These are phyloP conservation scores for Bruchidius siliquastri DNA, from an alignment of 2,888 invertebrate genomes.

Conservation along the genomic window DNA sequence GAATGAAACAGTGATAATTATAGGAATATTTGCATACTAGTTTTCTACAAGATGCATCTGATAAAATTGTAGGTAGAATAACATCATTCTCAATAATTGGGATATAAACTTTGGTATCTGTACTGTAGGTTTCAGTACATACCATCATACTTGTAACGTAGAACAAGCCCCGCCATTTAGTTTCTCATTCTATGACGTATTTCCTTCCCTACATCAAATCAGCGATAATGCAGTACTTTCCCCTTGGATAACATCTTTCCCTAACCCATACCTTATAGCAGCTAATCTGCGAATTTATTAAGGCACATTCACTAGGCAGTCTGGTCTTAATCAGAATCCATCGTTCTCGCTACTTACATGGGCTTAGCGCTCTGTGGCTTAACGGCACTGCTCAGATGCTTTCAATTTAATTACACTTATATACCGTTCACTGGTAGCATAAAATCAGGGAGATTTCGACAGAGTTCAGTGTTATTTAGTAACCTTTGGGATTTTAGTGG, in stretches of 20 bases:
- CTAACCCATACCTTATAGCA: background rate
- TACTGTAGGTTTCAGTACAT: no score
- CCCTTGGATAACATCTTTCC: background rate
- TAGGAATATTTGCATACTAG: no score
- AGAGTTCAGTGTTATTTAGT: background rate
- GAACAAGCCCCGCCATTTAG: background rate
- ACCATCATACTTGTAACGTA: background rate
- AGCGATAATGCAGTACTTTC: background rate
- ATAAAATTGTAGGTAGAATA: no score
- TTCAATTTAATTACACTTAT: background rate
- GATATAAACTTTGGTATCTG: no score
- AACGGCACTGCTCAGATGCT: background rate
- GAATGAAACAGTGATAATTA: no score
- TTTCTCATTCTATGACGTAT: background rate
- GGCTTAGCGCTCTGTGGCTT: background rate
- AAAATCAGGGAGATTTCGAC: background rate
- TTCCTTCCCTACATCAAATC: background rate
- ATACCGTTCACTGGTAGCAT: background rate
- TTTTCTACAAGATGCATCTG: no score
- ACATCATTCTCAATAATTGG: no score
- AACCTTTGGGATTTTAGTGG: background rate
- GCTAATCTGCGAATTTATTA: background rate
- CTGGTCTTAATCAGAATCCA: background rate
- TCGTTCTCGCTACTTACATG: background rate
- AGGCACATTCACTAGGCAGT: background rate